Percentiles rank a stretch among this genome's conserved stretches.
Conservation (phyloP, 1,140 invertebrate species). For the Cephus cinctus region DNA sequence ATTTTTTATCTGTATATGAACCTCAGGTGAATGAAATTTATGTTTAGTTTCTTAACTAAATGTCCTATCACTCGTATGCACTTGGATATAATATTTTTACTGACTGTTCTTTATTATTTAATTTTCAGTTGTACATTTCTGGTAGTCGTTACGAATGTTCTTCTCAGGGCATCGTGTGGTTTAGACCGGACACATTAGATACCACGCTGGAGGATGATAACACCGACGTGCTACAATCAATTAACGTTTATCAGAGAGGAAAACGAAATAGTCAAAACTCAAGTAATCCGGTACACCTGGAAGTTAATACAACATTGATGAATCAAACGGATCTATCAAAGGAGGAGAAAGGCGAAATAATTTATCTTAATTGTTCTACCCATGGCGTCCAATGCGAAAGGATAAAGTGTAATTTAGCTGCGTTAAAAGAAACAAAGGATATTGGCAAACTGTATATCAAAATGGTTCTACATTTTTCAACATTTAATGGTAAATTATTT, state of each 20-base stretch:
- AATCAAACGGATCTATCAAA: too few species aligned
- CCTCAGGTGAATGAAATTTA: slow-evolving; percentile 20
- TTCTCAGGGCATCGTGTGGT: not conserved
- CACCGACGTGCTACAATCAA: too few species aligned
- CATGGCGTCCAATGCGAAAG: slow-evolving; percentile 20
- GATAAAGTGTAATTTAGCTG: slow-evolving; percentile 23
- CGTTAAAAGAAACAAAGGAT: slow-evolving; percentile 26
- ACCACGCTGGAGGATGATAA: too few species aligned
- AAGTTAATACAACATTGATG: too few species aligned
- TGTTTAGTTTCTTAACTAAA: not conserved
- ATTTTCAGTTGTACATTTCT: slow-evolving; percentile 25
- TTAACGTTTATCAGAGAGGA: too few species aligned
- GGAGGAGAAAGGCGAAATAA: slow-evolving; percentile 1
- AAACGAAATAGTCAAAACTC: too few species aligned
- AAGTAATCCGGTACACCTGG: too few species aligned
- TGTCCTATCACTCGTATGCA: not conserved
- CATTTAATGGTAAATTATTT: slow-evolving; percentile 19
- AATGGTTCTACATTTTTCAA: slow-evolving; percentile 21
- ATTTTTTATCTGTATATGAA: slow-evolving; percentile 19
- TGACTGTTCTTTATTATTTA: too few species aligned
- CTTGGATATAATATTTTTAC: slow-evolving; percentile 2
- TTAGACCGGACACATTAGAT: too few species aligned
- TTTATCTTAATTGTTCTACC: slow-evolving; percentile 31
- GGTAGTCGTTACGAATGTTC: slow-evolving; percentile 22
- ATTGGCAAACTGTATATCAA: slow-evolving; percentile 24